A percentile compares a stretch with the other conserved stretches of the same genome.
Evolutionary conservation across 2,797 vertebrate genomes (phyloP).

Genomic region (Okamejei kenojei): DNA sequence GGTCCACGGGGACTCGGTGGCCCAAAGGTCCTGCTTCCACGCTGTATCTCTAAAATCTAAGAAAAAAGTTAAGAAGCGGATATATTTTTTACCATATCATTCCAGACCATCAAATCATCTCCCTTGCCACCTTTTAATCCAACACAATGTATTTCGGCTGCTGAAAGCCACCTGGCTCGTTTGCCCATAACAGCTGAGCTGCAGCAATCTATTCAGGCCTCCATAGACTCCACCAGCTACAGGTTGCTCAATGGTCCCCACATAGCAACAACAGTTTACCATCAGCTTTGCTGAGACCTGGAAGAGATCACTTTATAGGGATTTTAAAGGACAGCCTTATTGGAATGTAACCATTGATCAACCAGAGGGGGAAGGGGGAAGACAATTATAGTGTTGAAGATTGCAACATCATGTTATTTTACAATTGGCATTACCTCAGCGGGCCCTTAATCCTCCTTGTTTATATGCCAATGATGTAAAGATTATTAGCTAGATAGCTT

Average conservation of each 20-base stretch:
- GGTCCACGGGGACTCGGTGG: too few relatives aligned
- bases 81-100: not conserved
- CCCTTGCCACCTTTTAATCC: not conserved
- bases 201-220: not conserved
- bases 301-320: not conserved
- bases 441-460: not conserved
- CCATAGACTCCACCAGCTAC: not conserved
- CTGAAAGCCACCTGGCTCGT: not conserved
- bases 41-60: too few relatives aligned
- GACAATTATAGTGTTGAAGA: not conserved
- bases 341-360: not conserved
- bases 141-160: not conserved
- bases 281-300: not conserved
- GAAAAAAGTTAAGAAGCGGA: not conserved
- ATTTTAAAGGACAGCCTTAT: not conserved
- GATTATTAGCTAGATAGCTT: not conserved
- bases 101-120: not conserved
- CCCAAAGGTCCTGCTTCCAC: too few relatives aligned
- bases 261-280: not conserved
- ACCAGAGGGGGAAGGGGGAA: not conserved
- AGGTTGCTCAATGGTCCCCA: not conserved
- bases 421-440: not conserved
- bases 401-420: not conserved
- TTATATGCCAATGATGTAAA: not conserved
- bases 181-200: not conserved